A percentile compares a stretch with the other conserved stretches of the same genome.
phyloP scores from a whole-genome alignment of 2,888 invertebrate genomes.

The Ischnura elegans region DNA sequence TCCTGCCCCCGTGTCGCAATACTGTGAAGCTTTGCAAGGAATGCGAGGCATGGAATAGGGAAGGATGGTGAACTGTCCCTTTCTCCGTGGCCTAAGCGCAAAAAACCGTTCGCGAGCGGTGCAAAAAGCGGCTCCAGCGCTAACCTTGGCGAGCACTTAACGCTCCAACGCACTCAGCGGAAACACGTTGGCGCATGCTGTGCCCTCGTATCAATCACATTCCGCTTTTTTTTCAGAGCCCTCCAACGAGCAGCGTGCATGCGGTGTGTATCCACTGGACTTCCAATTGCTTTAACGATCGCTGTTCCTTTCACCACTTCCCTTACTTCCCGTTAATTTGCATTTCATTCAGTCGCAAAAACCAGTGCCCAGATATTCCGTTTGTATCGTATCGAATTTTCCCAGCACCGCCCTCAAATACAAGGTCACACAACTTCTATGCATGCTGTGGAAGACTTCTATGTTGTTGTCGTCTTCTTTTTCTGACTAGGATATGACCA shows the following conservation, averaged over 20 bases:
- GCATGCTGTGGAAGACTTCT: too few species aligned
- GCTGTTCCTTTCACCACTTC: neutral
- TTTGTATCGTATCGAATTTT: neutral
- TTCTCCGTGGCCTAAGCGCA: neutral
- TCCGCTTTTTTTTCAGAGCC: neutral
- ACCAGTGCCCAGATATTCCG: neutral
- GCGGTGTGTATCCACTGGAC: neutral
- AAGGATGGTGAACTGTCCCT: neutral
- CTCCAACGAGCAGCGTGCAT: neutral
- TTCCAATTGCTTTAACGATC: neutral
- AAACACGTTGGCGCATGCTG: neutral
- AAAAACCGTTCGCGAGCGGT: neutral
- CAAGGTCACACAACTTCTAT: too few species aligned
- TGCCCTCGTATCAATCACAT: neutral
- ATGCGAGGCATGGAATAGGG: neutral
- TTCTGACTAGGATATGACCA: too few species aligned
- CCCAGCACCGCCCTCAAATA: too few species aligned
- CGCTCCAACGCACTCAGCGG: neutral
- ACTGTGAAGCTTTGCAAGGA: too few species aligned
- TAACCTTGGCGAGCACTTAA: neutral
- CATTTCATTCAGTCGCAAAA: neutral
- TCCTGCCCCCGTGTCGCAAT: too few species aligned
- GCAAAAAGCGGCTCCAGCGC: neutral
- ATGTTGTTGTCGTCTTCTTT: too few species aligned
- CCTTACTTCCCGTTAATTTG: neutral